Evolutionary conservation across 2,888 invertebrate genomes (phyloP), one percentile per base, ranked within the genome.

Genomic region (Luperina nickerlii): DNA sequence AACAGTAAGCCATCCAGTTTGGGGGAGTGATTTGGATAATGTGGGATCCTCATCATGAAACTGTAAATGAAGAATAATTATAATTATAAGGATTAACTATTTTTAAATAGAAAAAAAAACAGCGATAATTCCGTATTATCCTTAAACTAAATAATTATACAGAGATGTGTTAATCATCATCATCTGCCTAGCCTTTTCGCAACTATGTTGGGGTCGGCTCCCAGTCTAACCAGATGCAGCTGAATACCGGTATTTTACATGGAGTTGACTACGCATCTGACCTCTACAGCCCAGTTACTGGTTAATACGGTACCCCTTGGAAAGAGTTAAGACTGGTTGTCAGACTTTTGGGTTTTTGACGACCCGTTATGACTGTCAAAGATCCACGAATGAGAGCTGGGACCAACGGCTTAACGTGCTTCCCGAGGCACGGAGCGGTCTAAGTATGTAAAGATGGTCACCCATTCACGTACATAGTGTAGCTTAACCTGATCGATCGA

Each of bases 1-100:
- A 99, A 99, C 76, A 99, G 95, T 62, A 99, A 93, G 0, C 99
- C 99, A 94, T 99, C 99, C 75, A 99, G 93, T 72, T 94, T 87
- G 0, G 98, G 96, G 15, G 82, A 82, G 80, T 96, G 92, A 1
- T 96, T 92, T n/a, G 91, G 89, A 85, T 93, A 96, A 18, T 92
- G 92, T 7, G 96, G 96, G 80, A 91, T 93, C 74, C 82, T 92
- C 90, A 92, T 93, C 92, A 97, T 93, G 63, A 96, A 94, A 24
- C 96, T 96, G 93, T 57, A 72, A 93, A 63, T 57, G 3, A 45
- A 86, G 18, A 83, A 75, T 79, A 51, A 62, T n/a, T n/a, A n/a
- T 60, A 69, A 62, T 13, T 24, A 67, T 18, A 27, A 24, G 15
- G 4, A 42, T 48, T 67, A 7, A 1, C 6, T 18, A 32, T 48